Conservation (phyloP, 2,113 vertebrate genomes). For the Leucopsar rothschildi region DNA sequence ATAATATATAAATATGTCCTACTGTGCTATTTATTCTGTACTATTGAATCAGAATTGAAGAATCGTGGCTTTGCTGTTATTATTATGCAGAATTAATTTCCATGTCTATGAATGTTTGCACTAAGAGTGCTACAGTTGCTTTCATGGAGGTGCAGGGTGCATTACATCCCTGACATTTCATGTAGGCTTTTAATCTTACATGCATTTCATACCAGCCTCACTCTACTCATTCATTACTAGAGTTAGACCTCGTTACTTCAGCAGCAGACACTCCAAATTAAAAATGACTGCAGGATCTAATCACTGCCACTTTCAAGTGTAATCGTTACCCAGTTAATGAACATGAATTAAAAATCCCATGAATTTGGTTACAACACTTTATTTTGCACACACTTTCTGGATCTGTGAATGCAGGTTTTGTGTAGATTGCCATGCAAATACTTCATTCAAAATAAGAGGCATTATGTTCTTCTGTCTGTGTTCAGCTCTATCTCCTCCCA, state of each 20-base stretch:
- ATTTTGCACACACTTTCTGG: background rate
- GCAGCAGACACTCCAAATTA: background rate
- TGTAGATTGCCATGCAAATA: background rate
- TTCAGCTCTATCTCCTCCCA: background rate
- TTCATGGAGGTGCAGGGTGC: background rate
- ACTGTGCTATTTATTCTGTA: background rate
- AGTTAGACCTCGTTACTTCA: background rate
- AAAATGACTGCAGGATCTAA: background rate
- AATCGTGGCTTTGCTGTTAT: background rate
- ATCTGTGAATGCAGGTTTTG: background rate
- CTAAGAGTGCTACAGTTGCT: background rate
- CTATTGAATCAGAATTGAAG: background rate
- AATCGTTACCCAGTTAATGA: background rate
- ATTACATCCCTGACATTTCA: background rate
- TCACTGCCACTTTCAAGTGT: background rate
- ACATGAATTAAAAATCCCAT: background rate
- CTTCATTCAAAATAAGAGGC: background rate
- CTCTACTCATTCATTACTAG: background rate
- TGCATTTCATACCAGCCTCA: background rate
- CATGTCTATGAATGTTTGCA: background rate
- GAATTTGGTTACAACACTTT: background rate
- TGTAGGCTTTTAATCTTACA: background rate
- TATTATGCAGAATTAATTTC: background rate
- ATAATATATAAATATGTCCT: background rate
- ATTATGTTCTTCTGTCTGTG: background rate